Conservation (phyloP, 2,797 vertebrate genomes). For the Macrochelys suwanniensis region DNA sequence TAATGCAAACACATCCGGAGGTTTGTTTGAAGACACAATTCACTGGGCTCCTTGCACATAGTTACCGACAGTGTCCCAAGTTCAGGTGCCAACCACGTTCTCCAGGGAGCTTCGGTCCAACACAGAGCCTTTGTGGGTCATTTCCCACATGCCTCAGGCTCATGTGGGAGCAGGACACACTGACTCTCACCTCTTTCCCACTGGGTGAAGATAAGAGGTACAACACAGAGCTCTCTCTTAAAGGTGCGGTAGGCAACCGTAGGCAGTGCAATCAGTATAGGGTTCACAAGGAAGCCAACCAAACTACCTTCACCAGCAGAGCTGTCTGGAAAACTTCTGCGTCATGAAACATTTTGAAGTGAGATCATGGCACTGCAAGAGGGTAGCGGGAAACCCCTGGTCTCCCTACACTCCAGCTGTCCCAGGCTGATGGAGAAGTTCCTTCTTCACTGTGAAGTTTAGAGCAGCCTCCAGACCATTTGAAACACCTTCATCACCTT, state of each 20-base stretch:
- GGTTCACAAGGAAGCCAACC: neutral
- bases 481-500: neutral
- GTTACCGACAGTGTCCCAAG: neutral
- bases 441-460: neutral
- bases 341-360: neutral
- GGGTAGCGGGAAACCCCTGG: neutral
- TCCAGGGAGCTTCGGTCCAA: neutral
- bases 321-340: neutral
- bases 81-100: neutral
- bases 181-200: neutral
- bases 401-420: neutral
- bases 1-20: neutral
- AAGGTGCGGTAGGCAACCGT: neutral
- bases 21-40: neutral
- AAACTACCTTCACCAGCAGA: neutral
- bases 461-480: neutral
- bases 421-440: neutral
- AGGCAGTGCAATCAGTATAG: neutral
- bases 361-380: neutral
- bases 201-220: neutral
- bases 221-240: neutral
- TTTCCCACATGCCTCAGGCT: neutral
- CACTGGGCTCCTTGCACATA: neutral
- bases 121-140: neutral
- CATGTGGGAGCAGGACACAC: neutral